These are phyloP conservation scores for Nudaria mundana DNA, from an alignment of 2,888 invertebrate species.

Conservation along the genomic window DNA sequence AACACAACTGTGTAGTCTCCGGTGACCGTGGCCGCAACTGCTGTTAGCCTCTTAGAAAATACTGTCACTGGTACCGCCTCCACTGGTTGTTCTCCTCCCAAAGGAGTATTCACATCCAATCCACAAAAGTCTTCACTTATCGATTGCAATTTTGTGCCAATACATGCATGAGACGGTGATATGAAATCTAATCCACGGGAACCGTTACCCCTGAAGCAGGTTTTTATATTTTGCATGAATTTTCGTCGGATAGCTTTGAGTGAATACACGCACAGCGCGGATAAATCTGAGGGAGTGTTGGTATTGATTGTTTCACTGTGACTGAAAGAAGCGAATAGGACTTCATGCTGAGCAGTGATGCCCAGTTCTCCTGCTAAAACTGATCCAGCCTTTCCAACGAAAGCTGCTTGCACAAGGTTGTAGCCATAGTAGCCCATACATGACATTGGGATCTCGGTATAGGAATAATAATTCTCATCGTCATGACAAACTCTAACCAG, in stretches of 20 bases:
- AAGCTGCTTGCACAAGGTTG: constrained; percentile 97
- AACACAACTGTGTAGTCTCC: constrained; percentile 99
- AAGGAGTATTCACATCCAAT: constrained; percentile 96
- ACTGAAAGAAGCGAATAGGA: constrained; percentile 96
- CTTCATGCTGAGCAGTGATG: constrained; percentile 96
- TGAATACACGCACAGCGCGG: constrained; percentile 97
- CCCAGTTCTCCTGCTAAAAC: constrained; percentile 94
- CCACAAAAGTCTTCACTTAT: constrained; percentile 98
- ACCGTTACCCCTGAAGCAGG: constrained; percentile 96
- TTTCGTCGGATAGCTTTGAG: constrained; percentile 94
- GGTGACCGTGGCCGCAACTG: constrained; percentile 96
- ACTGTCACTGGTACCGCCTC: constrained; percentile 91
- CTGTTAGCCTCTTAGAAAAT: constrained; percentile 91
- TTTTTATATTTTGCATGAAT: constrained; percentile 98
- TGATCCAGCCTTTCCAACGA: constrained; percentile 96
- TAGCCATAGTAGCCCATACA: constrained; percentile 90
- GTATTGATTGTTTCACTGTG: constrained; percentile 88
- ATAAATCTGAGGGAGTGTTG: constrained; percentile 84
- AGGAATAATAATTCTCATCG: constrained; percentile 97
- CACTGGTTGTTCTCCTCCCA: constrained; percentile 96
- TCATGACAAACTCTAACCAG: constrained; percentile 97
- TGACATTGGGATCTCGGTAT: constrained; percentile 97
- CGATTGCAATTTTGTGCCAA: constrained; percentile 93
- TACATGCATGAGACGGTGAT: constrained; percentile 93
- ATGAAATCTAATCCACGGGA: constrained; percentile 94